These are phyloP conservation scores for Cydia amplana DNA, from an alignment of 1,140 invertebrate species.

Conservation along the genomic window DNA sequence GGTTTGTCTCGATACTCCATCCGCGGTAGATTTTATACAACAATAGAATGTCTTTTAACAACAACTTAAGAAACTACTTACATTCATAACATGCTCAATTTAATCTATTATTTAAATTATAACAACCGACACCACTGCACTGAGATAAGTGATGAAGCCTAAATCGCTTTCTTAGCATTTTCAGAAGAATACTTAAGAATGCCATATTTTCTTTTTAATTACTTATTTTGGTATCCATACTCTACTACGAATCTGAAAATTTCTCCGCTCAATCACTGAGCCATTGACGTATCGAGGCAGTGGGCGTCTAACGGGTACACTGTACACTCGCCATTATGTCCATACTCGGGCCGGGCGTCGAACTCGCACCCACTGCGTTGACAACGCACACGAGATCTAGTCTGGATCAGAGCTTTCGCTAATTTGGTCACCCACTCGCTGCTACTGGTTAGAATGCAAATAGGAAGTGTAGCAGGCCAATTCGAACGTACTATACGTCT, in stretches of 20 bases:
- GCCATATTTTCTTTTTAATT: too few relatives aligned
- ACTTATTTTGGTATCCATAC: background rate
- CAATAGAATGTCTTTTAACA: too few relatives aligned
- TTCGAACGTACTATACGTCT: too few relatives aligned
- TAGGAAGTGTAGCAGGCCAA: background rate
- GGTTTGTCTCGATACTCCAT: too few relatives aligned
- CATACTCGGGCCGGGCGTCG: constrained; percentile 48
- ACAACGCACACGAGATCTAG: constrained; percentile 34
- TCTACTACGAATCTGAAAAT: background rate
- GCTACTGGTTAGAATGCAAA: background rate
- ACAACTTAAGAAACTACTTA: too few relatives aligned
- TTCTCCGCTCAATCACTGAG: constrained; percentile 2
- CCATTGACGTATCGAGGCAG: constrained; percentile 29
- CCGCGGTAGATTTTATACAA: too few relatives aligned
- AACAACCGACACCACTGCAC: too few relatives aligned
- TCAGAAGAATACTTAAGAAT: too few relatives aligned
- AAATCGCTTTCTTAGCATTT: too few relatives aligned
- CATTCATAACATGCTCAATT: too few relatives aligned
- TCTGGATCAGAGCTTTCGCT: background rate
- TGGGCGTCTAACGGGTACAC: constrained; percentile 54
- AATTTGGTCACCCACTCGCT: constrained; percentile 10
- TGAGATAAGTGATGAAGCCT: too few relatives aligned
- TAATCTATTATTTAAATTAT: too few relatives aligned
- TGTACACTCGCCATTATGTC: constrained; percentile 50
- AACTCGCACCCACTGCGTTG: constrained; percentile 58